These are phyloP conservation scores for Miichthys miiuy DNA, from an alignment of 2,797 vertebrate species.

Conservation along the genomic window DNA sequence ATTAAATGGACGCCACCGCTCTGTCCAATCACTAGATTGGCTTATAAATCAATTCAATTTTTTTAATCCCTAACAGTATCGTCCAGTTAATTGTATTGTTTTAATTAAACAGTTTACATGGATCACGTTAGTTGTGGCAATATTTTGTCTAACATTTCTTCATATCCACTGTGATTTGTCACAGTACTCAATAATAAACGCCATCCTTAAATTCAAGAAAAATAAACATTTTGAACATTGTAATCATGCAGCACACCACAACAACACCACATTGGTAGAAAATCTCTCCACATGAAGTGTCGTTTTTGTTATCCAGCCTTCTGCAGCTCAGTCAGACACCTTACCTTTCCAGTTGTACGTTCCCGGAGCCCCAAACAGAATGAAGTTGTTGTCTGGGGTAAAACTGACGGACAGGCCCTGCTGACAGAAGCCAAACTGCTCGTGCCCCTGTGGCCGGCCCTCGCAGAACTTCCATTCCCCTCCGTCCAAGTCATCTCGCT, in stretches of 20 bases:
- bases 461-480: slow-evolving; percentile 98
- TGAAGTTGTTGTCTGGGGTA: slow-evolving; percentile 92
- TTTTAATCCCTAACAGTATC: background rate
- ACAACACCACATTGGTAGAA: background rate
- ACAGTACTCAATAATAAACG: background rate
- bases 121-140: background rate
- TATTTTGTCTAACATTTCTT: slow-evolving; percentile 6
- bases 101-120: slow-evolving; percentile 21
- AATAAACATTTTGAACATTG: background rate
- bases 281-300: background rate
- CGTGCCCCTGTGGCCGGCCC: slow-evolving; percentile 93
- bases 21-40: slow-evolving; percentile 60
- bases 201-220: background rate
- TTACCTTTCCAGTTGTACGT: slow-evolving; percentile 99
- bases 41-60: slow-evolving; percentile 54
- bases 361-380: slow-evolving; percentile 94
- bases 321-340: background rate
- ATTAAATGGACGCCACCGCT: slow-evolving; percentile 39
- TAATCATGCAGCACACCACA: slow-evolving; percentile 1
- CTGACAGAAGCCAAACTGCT: slow-evolving; percentile 97
- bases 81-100: background rate
- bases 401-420: slow-evolving; percentile 94
- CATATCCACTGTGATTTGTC: background rate
- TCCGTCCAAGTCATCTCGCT: slow-evolving; percentile 91
- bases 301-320: background rate